Evolutionary conservation across 2,888 invertebrate species (phyloP).

Genomic region (Phorcus lineatus): DNA sequence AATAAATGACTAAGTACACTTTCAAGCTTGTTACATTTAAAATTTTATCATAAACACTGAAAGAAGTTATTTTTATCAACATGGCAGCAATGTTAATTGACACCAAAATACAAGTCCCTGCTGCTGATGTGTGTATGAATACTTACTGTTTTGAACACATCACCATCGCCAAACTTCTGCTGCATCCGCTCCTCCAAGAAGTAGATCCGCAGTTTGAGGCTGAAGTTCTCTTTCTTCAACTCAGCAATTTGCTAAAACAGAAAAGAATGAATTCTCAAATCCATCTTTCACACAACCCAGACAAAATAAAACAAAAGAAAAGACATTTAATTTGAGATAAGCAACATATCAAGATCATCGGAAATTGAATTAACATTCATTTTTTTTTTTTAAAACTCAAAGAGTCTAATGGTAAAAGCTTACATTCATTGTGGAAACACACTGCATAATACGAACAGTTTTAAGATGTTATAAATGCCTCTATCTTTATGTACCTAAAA

Average conservation of each 20-base stretch:
- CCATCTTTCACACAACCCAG: background rate
- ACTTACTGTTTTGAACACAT: slow-evolving; percentile 80
- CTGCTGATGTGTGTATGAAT: background rate
- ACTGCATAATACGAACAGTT: background rate
- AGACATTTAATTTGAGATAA: background rate
- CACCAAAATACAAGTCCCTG: too few species aligned
- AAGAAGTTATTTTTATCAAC: too few species aligned
- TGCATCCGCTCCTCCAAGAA: slow-evolving; percentile 90
- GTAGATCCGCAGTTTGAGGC: slow-evolving; percentile 91
- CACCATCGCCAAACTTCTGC: slow-evolving; percentile 82
- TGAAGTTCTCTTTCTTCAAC: slow-evolving; percentile 93
- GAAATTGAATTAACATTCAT: too few species aligned
- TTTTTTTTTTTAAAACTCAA: too few species aligned
- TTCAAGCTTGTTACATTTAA: too few species aligned
- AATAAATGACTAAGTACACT: too few species aligned
- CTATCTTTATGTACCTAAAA: too few species aligned
- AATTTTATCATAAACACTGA: too few species aligned
- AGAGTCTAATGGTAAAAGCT: background rate
- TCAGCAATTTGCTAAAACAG: slow-evolving; percentile 84
- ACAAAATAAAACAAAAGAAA: background rate
- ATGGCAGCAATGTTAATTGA: too few species aligned
- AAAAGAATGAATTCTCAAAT: background rate
- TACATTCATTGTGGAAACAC: slow-evolving; percentile 7
- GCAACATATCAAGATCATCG: background rate
- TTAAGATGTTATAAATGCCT: too few species aligned